Base-by-base conservation (phyloP, 2,797 vertebrate species). In the Psittacula echo region DNA sequence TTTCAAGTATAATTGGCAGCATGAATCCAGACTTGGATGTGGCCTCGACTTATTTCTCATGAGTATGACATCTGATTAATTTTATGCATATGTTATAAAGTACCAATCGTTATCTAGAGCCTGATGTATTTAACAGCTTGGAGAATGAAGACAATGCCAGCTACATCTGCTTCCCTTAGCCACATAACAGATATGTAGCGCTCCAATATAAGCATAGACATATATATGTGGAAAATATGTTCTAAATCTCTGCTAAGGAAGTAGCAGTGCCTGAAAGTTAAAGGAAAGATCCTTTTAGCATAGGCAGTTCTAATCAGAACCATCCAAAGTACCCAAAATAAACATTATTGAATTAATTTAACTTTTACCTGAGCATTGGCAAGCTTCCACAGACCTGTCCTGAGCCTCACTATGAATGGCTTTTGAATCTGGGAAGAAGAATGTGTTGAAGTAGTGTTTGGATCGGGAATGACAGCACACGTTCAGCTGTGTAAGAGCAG, bases 241-340 rank as follows among this genome's bases (percentile, higher is more conserved):
- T 94, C 58, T 70, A 48, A 95, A 81, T 78, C 73, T 86, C 66
- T 74, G 37, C 62, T 56, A 70, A 92, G 88, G 47, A 94, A 81
- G 71, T 56, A 91, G n/a, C 60, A 75, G 50, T 66, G 41, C 11
- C 27, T 32, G 39, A 61, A 45, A 76, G 27, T 86, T 73, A 71
- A 65, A 66, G 48, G 32, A 71, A 89, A 62, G 42, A 77, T 72
- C 30, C 15, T 91, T 88, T 79, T 54, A 41, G 37, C 18, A 81
- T 66, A 70, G 45, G 30, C 24, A 60, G 18, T 68, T 84, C 75
- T 93, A 84, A 91, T 91, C 22, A 81, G 88, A 96, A 81, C 54
- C 48, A 67, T 70, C 44, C 50, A 56, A 78, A 61, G 17, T 5
- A 70, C n/a, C 20, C 27, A 24, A 48, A 93, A 86, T 39, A 56